Conservation (phyloP, 1,140 invertebrate genomes). For the Bombus sibiricus region DNA sequence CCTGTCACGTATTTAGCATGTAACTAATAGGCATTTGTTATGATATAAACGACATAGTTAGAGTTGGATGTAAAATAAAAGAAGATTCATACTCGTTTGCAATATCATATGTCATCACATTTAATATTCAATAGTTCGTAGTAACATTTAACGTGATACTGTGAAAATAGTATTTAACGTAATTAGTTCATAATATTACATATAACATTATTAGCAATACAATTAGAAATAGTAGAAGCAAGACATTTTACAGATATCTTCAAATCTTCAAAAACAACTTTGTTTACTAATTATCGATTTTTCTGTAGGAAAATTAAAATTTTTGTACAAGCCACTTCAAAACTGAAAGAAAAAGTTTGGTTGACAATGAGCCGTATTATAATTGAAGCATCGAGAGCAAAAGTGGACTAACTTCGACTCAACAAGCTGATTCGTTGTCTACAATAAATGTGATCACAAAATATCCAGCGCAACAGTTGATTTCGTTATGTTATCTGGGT, state of each 20-base stretch:
- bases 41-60: neutral
- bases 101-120: no score
- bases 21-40: neutral
- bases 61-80: neutral
- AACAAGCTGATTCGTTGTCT: neutral
- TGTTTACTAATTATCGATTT: neutral
- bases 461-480: neutral
- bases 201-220: no score
- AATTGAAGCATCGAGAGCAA: neutral
- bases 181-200: no score
- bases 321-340: neutral
- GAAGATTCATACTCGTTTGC: no score
- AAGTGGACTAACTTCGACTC: neutral
- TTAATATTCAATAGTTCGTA: no score
- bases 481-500: neutral
- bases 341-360: no score
- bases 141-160: no score
- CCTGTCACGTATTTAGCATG: neutral
- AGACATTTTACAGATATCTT: no score
- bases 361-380: no score
- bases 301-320: neutral
- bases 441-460: neutral
- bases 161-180: no score
- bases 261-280: neutral
- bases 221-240: no score